phyloP scores from a whole-genome alignment of 1,140 invertebrate genomes.

The Nylanderia fulva region DNA sequence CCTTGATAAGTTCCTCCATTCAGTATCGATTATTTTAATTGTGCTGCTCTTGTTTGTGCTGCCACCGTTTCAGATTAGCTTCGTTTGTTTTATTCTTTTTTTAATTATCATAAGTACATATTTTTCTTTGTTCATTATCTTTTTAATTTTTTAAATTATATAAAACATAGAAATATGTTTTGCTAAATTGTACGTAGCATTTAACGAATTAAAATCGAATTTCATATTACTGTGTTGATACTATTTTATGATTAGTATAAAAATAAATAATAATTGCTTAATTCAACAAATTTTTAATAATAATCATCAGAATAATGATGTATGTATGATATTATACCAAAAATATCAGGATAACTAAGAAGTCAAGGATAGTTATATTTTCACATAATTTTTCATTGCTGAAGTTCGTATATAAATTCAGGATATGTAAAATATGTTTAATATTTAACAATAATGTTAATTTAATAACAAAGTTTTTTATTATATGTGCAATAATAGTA shows the following conservation, averaged over 20 bases:
- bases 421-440: no score
- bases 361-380: neutral
- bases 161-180: neutral
- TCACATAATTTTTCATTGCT: neutral
- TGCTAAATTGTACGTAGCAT: neutral
- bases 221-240: neutral
- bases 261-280: no score
- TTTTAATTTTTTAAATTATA: neutral
- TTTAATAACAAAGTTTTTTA: neutral
- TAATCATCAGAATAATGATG: neutral
- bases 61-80: neutral
- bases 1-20: neutral
- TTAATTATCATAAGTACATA: neutral
- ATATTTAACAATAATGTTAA: conserved; percentile 12
- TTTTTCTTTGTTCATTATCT: neutral
- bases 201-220: neutral
- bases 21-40: neutral
- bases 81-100: neutral
- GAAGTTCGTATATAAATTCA: neutral
- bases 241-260: no score
- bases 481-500: neutral
- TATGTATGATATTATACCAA: neutral
- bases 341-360: neutral
- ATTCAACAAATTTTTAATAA: neutral
- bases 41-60: neutral